These are phyloP conservation scores for Lordiphosa andalusiaca DNA, from an alignment of 2,888 invertebrate genomes.

Conservation along the genomic window DNA sequence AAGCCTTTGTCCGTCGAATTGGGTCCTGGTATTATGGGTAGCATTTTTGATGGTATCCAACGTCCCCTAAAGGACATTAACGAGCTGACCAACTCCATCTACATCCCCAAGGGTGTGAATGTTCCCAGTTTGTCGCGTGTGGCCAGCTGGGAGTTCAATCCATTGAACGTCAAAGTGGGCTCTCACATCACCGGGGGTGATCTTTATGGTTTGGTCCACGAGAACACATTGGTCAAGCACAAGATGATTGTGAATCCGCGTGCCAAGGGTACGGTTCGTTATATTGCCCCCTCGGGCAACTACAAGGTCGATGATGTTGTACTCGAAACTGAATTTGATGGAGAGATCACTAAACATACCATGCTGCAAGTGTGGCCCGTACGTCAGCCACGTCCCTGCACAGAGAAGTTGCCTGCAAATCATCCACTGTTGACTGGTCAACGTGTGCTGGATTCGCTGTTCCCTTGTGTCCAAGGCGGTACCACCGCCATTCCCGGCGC, in stretches of 20 bases:
- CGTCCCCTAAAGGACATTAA: slow-evolving; percentile 98
- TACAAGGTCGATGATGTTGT: slow-evolving; percentile 97
- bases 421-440: slow-evolving; percentile 99
- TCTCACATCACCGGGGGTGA: slow-evolving; percentile 99
- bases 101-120: slow-evolving; percentile 99
- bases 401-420: slow-evolving; percentile 99
- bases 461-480: slow-evolving; percentile 99
- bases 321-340: slow-evolving; percentile 99
- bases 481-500: slow-evolving; percentile 99
- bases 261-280: slow-evolving; percentile 97
- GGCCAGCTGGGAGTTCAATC: slow-evolving; percentile 95
- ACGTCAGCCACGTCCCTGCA: slow-evolving; percentile 96
- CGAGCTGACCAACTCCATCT: slow-evolving; percentile 96
- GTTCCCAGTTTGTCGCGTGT: slow-evolving; percentile 93
- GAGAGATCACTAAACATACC: slow-evolving; percentile 92
- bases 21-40: slow-evolving; percentile 99
- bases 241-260: slow-evolving; percentile 96
- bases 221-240: slow-evolving; percentile 98
- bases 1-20: slow-evolving; percentile 99
- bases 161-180: slow-evolving; percentile 92
- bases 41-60: slow-evolving; percentile 99
- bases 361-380: slow-evolving; percentile 99
- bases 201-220: slow-evolving; percentile 96
- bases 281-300: slow-evolving; percentile 95
- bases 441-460: slow-evolving; percentile 97